Percentiles rank a stretch among this genome's conserved stretches.
Conservation (phyloP, 1,140 invertebrate genomes). For the Caenorhabditis inopinata region DNA sequence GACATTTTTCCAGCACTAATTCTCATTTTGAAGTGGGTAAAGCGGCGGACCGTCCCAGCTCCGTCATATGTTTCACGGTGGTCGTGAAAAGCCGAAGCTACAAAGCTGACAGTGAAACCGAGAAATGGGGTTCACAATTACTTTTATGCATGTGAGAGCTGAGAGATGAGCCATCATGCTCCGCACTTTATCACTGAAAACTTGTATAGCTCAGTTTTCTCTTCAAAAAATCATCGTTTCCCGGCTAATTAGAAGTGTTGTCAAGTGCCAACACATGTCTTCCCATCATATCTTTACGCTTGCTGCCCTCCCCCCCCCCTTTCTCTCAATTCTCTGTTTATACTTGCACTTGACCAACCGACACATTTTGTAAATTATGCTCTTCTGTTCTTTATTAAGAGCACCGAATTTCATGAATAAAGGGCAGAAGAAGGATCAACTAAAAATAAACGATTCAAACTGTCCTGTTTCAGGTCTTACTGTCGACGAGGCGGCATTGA, state of each 20-base stretch:
- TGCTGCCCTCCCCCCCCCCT: too few relatives aligned
- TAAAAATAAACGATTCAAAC: not conserved
- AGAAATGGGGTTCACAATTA: too few relatives aligned
- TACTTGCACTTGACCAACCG: conserved; percentile 7
- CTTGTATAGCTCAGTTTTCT: not conserved
- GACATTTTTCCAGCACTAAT: too few relatives aligned
- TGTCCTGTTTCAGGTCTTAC: conserved; percentile 1
- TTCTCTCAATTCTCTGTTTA: too few relatives aligned
- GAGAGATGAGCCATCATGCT: too few relatives aligned
- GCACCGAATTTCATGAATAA: not conserved
- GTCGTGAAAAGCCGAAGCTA: too few relatives aligned
- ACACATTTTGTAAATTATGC: conserved; percentile 29
- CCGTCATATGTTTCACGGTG: too few relatives aligned
- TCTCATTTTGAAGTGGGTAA: too few relatives aligned
- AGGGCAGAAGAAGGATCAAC: not conserved
- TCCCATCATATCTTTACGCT: not conserved
- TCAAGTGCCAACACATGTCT: conserved; percentile 21
- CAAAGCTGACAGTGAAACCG: too few relatives aligned
- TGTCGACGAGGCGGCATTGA: conserved; percentile 6
- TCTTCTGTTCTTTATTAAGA: conserved; percentile 1
- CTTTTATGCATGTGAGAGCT: too few relatives aligned
- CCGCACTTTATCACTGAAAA: too few relatives aligned
- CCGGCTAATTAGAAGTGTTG: not conserved
- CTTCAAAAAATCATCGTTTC: not conserved
- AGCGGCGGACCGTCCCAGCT: too few relatives aligned